phyloP scores from a whole-genome alignment of 2,113 vertebrate genomes.

The Myocastor coypus region DNA sequence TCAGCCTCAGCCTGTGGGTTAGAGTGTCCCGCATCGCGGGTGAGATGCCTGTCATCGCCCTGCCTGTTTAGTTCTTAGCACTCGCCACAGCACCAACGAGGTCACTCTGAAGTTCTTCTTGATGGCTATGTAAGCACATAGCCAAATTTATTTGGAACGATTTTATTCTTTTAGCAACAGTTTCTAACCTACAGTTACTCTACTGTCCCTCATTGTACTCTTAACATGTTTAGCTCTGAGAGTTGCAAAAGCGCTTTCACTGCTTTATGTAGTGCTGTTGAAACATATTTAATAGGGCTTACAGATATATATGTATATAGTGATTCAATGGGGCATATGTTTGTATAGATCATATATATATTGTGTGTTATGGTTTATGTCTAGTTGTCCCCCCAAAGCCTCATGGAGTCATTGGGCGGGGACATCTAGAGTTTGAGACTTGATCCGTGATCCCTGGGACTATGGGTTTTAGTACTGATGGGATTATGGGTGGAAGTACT shows the following conservation, averaged over 20 bases:
- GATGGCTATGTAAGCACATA: too few species aligned
- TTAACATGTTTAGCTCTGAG: not conserved
- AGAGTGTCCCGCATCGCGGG: too few species aligned
- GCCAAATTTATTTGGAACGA: not conserved
- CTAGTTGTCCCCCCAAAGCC: too few species aligned
- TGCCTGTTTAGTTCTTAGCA: slow-evolving; percentile 38
- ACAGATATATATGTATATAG: not conserved
- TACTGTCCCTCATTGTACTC: not conserved
- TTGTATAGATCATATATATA: not conserved
- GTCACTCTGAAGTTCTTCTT: too few species aligned
- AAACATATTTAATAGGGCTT: not conserved
- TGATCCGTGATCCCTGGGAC: too few species aligned
- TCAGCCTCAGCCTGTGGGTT: too few species aligned
- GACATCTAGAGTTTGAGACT: too few species aligned
- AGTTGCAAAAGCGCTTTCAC: not conserved
- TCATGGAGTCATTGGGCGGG: too few species aligned
- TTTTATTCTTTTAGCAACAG: slow-evolving; percentile 24
- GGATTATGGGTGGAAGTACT: too few species aligned
- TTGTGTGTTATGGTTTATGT: too few species aligned
- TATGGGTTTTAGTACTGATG: too few species aligned
- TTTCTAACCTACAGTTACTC: slow-evolving; percentile 23
- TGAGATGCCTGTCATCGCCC: slow-evolving; percentile 46
- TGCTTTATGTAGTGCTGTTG: not conserved
- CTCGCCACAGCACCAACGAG: too few species aligned
- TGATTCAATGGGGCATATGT: not conserved